Percentiles rank a stretch among this genome's conserved stretches.
These are phyloP conservation scores for Plutomurus gul DNA, from an alignment of 1,140 invertebrate genomes.

Conservation along the genomic window DNA sequence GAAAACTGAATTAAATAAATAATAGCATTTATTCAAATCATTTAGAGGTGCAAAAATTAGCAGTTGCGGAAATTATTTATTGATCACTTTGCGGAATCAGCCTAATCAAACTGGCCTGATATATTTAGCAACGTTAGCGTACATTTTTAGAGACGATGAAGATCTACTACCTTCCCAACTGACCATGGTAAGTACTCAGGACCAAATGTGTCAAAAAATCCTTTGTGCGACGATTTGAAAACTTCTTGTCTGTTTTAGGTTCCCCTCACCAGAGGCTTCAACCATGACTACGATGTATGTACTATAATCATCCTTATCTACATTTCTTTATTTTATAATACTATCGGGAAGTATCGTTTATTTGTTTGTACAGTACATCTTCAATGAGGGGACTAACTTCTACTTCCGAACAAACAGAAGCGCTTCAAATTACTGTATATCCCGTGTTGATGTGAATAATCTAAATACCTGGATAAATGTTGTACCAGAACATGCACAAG, in stretches of 20 bases:
- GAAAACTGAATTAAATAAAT: too few species aligned
- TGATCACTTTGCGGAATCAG: not conserved
- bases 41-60: not conserved
- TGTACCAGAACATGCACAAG: not conserved
- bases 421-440: constrained; percentile 1
- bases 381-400: constrained; percentile 5
- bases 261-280: not conserved
- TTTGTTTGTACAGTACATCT: constrained; percentile 13
- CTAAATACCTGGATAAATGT: constrained; percentile 7
- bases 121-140: not conserved
- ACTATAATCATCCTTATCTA: too few species aligned
- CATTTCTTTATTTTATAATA: not conserved
- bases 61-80: not conserved
- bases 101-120: not conserved
- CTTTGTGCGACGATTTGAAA: too few species aligned
- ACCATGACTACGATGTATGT: not conserved
- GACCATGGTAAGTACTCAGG: too few species aligned
- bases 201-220: too few species aligned
- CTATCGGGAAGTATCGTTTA: not conserved
- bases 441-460: not conserved
- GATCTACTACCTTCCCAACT: not conserved
- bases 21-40: too few species aligned
- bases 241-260: too few species aligned
- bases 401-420: constrained; percentile 16
- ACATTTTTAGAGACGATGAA: not conserved